Base-by-base conservation (phyloP, 1,140 invertebrate genomes). In the Eurosta solidaginis region DNA sequence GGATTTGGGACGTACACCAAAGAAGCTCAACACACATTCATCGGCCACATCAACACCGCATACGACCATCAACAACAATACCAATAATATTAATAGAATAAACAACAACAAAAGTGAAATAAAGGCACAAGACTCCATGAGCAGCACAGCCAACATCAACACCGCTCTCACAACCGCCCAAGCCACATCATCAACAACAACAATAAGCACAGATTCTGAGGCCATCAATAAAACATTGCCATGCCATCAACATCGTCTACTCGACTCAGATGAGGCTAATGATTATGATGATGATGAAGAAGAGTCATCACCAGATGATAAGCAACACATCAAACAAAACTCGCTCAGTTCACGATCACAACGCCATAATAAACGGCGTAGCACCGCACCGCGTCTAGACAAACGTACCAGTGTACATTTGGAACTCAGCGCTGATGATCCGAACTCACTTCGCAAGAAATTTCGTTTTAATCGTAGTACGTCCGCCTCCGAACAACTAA, bases 381-480 rank as follows among this genome's bases (percentile, higher is more conserved):
- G 49, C 33, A 40, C 47, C 3, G 40, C 22, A 22, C 36, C 76
- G 29, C 68, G 68, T 29, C 49, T 76, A 29, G 83, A 83, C 79
- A 84, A 81, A 74, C 83, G 83, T 78, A 84, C 86, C 42, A 83
- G 83, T 12, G 81, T 85, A 42, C 81, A 85, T 45, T 78, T 83
- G 54, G 83, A 83, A 79, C 79, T 77, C 45, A 80, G 79, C 77
- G 82, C 79, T 63, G 85, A 85, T 47, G 78, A 78, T 49, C 84
- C 82, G 49, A 84, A 81, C 63, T 87, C 85, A 68, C 78, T 87
- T 77, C 85, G 85, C 74, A 87, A 87, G 54, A 87, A 87, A 77
- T 87, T 87, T 73, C 84, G 85, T 0, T 77, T 87, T 17, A 87
- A 85, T 77, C 83, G 82, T 52, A 83, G 80, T 79, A 17, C n/a